Base-by-base conservation (phyloP, 37 sponge, comb jelly and placozoan species). In the Beroe ovata region DNA sequence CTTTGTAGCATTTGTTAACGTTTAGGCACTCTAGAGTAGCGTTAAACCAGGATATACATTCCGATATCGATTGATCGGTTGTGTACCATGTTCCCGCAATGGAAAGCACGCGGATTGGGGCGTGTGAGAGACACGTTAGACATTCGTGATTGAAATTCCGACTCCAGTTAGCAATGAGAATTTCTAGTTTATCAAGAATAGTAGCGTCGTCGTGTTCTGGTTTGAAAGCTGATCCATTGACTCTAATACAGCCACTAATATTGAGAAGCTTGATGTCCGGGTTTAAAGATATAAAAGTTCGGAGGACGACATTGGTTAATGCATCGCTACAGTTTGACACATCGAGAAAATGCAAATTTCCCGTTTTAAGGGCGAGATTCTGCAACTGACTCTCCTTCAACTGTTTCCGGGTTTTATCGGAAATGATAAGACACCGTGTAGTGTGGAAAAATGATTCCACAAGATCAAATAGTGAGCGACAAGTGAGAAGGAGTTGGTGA, bases 1-100 rank as follows among this genome's bases (percentile, higher is more conserved):
- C 84, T 29, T 77, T 77, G 84, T 77, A 77, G 28, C 84, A 77
- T 35, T 77, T 77, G 84, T 77, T 36, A 77, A 77, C 38, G 54
- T 77, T 77, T 26, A 77, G n/a, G 41, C 84, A 77, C 33, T 77
- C 84, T 0, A 77, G 23, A 1, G 29, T 1, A 54, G 39, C 84
- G 18, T 42, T 11, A 23, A 77, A 77, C 38, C 26, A 77, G 42
- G 84, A 42, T 16, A 36, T 26, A 19, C n/a, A 42, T 25, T 40
- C 84, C 0, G 42, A 22, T 0, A 77, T 29, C 4, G 47, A 20
- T 14, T 40, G 26, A 20, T 77, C 84, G 54, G 26, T 77, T n/a
- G 84, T 77, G 84, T 77, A 77, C 84, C 84, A 77, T 3, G 84
- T 77, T 20, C 84, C 84, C 23, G 84, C 54, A 16, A 77, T 20